Evolutionary conservation across 2,888 invertebrate species (phyloP).

Genomic region (Caenorhabditis doughertyi): DNA sequence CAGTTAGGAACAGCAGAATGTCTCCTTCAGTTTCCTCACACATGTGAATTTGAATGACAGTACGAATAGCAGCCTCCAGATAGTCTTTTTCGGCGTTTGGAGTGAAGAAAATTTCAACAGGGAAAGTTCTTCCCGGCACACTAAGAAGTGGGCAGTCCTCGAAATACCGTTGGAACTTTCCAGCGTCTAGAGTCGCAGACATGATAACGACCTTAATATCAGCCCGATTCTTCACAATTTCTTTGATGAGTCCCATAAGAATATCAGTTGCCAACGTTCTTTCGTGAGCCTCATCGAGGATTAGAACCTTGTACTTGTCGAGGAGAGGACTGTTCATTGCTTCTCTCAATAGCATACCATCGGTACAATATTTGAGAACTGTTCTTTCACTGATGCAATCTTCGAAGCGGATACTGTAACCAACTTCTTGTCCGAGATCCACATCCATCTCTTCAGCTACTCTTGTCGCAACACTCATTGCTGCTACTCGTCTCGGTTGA

Average conservation of each 20-base stretch:
- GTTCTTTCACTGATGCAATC: conserved; percentile 97
- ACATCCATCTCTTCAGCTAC: conserved; percentile 99
- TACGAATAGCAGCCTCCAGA: conserved; percentile 97
- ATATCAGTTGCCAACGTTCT: conserved; percentile 98
- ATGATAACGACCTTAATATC: conserved; percentile 98
- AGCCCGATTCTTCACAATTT: conserved; percentile 93
- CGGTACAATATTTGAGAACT: conserved; percentile 88
- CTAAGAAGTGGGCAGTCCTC: conserved; percentile 98
- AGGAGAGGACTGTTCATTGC: conserved; percentile 99
- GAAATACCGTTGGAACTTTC: conserved; percentile 98
- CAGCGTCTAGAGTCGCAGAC: conserved; percentile 99
- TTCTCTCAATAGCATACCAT: conserved; percentile 94
- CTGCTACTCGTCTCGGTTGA: conserved; percentile 96
- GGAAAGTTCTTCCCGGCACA: conserved; percentile 96
- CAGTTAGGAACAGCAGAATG: conserved; percentile 92
- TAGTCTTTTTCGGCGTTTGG: conserved; percentile 99
- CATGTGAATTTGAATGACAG: conserved; percentile 97
- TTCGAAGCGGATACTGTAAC: conserved; percentile 98
- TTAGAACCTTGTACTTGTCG: conserved; percentile 94
- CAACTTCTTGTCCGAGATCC: conserved; percentile 92
- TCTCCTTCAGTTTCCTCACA: conserved; percentile 88
- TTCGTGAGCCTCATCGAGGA: conserved; percentile 99
- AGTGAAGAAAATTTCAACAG: conserved; percentile 98
- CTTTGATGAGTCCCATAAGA: conserved; percentile 93
- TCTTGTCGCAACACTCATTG: conserved; percentile 99